Evolutionary conservation across 2,797 vertebrate genomes (phyloP), one percentile per base, ranked within the genome.

Genomic region (Schizothorax lantsangensis): DNA sequence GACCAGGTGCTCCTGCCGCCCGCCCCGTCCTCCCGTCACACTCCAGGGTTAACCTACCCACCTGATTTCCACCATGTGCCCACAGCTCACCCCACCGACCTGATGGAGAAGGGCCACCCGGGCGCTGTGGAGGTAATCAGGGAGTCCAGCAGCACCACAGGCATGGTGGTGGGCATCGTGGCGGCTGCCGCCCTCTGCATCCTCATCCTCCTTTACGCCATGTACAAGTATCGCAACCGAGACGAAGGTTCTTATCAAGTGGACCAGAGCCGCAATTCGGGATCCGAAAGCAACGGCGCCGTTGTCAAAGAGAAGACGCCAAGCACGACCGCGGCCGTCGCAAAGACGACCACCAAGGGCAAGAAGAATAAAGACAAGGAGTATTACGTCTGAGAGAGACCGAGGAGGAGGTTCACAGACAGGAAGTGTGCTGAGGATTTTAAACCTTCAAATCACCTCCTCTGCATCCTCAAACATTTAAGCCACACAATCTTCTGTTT

Each of bases 281-380:
- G 96, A 23, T 90, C 92, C 5, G 97, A 97, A 93, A 97, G 96
- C 94, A 97, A 97, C 33, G 97, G 97, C 64, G 95, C 96, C 0
- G 96, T 97, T 87, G 96, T 97, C 74, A 98, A 99, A 78, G 97
- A 98, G 94, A 98, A 98, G 93, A 95, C 93, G 45, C 90, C 95
- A 72, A 95, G 94, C 89, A 91, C 93, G 1, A 93, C 94, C 10
- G 91, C 93, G 83, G 92, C 94, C 5, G 93, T 97, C 86, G 94
- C 96, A 89, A 98, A 98, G 92, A 95, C 96, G 88, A 94, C 95
- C 91, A 95, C 95, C 93, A 99, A 98, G 91, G 96, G 96, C 91
- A 97, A 98, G 95, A 98, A 98, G 94, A 98, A 98, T 95, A 99
- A 99, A 91, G 98, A 99, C 96, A 98, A 98, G 92, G 98, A 98